Conservation (phyloP, 2,888 invertebrate species). For the Yponomeuta malinellus region DNA sequence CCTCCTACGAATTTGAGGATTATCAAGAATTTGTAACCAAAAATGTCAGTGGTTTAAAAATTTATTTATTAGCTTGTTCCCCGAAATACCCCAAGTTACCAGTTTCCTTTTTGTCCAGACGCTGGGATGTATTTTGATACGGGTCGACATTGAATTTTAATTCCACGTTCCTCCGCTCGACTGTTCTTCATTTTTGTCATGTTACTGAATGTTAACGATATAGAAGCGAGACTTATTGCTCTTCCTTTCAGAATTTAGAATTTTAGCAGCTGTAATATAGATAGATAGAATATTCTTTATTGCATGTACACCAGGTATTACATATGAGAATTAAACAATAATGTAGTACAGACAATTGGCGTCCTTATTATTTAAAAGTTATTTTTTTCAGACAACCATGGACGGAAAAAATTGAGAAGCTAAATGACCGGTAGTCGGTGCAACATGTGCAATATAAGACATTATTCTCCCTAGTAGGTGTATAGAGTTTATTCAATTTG, state of each 20-base stretch:
- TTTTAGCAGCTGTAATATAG: neutral
- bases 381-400: no score
- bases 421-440: no score
- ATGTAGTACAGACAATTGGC: no score
- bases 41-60: no score
- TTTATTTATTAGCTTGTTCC: slow-evolving; percentile 25
- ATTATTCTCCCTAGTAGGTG: slow-evolving; percentile 18
- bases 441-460: neutral
- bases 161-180: slow-evolving; percentile 12
- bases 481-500: slow-evolving; percentile 49
- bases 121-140: slow-evolving; percentile 48
- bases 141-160: slow-evolving; percentile 47
- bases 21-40: no score
- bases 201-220: slow-evolving; percentile 41
- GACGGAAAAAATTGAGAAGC: no score
- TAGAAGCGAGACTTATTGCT: neutral
- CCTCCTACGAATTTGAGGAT: no score
- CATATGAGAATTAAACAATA: no score
- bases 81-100: slow-evolving; percentile 28
- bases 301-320: no score
- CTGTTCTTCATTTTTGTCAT: slow-evolving; percentile 38
- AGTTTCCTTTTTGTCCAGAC: slow-evolving; percentile 34
- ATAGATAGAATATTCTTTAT: no score
- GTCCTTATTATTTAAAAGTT: no score
- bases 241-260: neutral